phyloP scores from a whole-genome alignment of 1,140 invertebrate genomes.

The Lutraria rhynchaena region DNA sequence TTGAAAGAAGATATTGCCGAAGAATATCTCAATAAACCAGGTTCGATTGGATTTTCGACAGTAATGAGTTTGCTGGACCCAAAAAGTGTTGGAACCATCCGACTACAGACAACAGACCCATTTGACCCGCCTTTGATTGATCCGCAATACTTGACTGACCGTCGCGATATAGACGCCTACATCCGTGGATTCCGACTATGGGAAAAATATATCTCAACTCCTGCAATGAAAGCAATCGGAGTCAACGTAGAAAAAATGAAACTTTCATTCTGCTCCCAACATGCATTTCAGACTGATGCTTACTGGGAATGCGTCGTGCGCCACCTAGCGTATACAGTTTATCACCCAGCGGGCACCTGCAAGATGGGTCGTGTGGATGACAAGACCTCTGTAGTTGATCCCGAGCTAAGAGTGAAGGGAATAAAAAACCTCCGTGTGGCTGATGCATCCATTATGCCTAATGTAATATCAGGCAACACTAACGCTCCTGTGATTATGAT shows the following conservation, averaged over 20 bases:
- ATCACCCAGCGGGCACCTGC: conserved; percentile 94
- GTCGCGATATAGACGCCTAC: conserved; percentile 64
- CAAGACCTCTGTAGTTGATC: conserved; percentile 92
- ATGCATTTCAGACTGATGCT: conserved; percentile 68
- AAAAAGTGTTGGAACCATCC: conserved; percentile 72
- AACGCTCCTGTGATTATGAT: conserved; percentile 93
- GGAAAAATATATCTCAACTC: conserved; percentile 56
- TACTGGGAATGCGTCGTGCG: conserved; percentile 78
- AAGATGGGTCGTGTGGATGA: conserved; percentile 96
- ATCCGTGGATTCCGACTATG: conserved; percentile 63
- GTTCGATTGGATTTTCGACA: conserved; percentile 6
- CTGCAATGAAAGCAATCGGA: conserved; percentile 59
- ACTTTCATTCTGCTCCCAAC: conserved; percentile 50
- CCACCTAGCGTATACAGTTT: conserved; percentile 86
- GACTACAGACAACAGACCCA: conserved; percentile 86
- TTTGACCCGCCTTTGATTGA: conserved; percentile 91
- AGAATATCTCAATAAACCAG: background rate
- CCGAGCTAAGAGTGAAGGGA: conserved; percentile 83
- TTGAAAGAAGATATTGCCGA: conserved; percentile 33
- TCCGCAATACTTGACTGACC: conserved; percentile 83
- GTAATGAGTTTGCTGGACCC: conserved; percentile 59
- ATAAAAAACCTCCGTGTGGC: conserved; percentile 64
- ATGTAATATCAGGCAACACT: conserved; percentile 86
- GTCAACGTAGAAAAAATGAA: conserved; percentile 55
- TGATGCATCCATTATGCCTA: conserved; percentile 73